Percentiles rank a stretch among this genome's conserved stretches.
These are phyloP conservation scores for Lagorchestes hirsutus DNA, from an alignment of 2,797 vertebrate genomes.

Conservation along the genomic window DNA sequence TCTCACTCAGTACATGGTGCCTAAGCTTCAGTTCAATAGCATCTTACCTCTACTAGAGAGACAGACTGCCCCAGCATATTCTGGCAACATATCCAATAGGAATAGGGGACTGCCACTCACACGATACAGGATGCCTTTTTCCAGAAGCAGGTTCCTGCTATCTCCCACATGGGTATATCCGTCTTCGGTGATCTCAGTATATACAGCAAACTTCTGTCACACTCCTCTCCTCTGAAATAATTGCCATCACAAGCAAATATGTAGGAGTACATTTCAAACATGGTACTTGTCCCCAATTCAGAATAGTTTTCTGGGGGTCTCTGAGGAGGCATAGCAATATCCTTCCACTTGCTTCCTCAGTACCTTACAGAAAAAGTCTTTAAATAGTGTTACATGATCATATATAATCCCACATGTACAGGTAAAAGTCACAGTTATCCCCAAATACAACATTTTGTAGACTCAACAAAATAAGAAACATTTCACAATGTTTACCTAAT, in stretches of 20 bases:
- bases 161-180: neutral
- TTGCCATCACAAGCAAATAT: neutral
- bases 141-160: neutral
- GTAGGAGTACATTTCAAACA: neutral
- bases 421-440: neutral
- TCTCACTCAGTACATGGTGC: neutral
- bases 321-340: no score
- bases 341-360: neutral
- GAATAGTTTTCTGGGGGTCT: neutral
- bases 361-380: neutral
- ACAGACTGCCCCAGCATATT: neutral
- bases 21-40: neutral
- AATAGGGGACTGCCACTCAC: neutral
- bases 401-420: neutral
- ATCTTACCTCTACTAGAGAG: neutral
- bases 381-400: neutral
- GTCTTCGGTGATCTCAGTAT: neutral
- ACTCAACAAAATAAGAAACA: neutral
- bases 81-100: neutral
- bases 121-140: neutral
- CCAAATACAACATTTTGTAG: neutral
- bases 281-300: neutral
- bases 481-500: neutral
- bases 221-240: neutral
- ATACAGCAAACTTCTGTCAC: neutral